Base-by-base conservation (phyloP, 2,888 invertebrate species). In the Clanis bilineata region DNA sequence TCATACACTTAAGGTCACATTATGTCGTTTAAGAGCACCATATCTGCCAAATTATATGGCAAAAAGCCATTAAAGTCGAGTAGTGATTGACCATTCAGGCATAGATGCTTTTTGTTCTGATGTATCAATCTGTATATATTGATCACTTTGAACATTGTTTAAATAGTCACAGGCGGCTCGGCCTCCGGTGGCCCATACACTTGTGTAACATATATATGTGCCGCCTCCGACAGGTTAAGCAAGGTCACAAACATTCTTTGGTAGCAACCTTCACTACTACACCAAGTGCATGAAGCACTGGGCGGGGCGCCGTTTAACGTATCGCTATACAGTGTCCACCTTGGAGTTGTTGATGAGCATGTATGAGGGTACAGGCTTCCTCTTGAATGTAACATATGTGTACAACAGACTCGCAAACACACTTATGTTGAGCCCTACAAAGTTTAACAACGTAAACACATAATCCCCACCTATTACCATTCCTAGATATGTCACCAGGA, bases 381-480 rank as follows among this genome's bases (percentile, higher is more conserved):
- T 93, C 68, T 94, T 94, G 82, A 97, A 97, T 22, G 97, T 97
- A 7, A 97, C 96, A 90, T 96, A 97, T 0, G 97, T 97, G 76
- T 97, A 97, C 55, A 97, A 88, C 56, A 97, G 90, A 88, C 97
- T 97, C 39, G 97, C 97, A 56, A 96, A 74, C 1, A 97, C 96
- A 93, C 98, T 98, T 57, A 99, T 95, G 90, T 99, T 99, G 59
- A 99, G 94, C 18, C 99, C 99, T 64, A 98, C 93, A 90, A 99
- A 99, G 86, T 99, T 99, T 38, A 97, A 93, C 95, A 95, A 95
- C 1, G 97, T 96, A 86, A 98, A 99, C 63, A 98, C 95, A 87
- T 99, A 99, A 86, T 99, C 99, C 12, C 99, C 99, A 47, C 99
- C 99, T 61, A 99, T 96, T 45, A 98, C 95, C 99, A 99, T 99